Conservation (phyloP, 2,113 vertebrate genomes). For the Cervus canadensis region DNA sequence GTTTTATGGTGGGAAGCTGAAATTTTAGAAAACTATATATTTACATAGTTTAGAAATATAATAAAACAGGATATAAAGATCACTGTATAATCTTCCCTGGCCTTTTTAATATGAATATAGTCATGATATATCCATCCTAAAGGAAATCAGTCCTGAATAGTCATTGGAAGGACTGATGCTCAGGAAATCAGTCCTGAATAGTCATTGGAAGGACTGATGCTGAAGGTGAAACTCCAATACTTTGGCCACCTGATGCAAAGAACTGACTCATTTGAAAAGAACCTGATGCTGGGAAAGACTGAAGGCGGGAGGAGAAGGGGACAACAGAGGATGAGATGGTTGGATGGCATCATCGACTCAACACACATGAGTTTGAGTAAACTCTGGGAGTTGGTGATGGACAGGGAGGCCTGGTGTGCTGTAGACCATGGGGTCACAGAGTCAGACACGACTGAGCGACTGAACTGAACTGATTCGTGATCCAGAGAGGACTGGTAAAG, state of each 20-base stretch:
- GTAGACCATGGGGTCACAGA: neutral
- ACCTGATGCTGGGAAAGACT: neutral
- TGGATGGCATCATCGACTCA: neutral
- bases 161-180: neutral
- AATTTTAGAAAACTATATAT: neutral
- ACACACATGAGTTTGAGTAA: neutral
- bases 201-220: too few relatives aligned
- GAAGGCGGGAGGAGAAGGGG: neutral
- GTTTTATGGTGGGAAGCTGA: neutral
- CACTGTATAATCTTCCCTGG: neutral
- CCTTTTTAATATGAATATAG: conserved; percentile 24
- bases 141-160: neutral
- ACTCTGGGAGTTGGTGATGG: neutral
- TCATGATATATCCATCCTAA: neutral
- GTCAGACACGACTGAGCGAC: neutral
- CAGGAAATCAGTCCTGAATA: too few relatives aligned
- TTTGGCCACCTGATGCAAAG: neutral
- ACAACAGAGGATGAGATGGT: neutral
- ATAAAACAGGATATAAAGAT: neutral
- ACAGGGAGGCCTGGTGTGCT: neutral
- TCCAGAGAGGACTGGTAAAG: neutral
- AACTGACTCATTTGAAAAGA: neutral
- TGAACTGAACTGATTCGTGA: neutral
- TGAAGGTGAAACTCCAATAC: neutral
- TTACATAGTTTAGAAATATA: neutral